These are phyloP conservation scores for Catocala sponsa DNA, from an alignment of 2,888 invertebrate genomes.

Conservation along the genomic window DNA sequence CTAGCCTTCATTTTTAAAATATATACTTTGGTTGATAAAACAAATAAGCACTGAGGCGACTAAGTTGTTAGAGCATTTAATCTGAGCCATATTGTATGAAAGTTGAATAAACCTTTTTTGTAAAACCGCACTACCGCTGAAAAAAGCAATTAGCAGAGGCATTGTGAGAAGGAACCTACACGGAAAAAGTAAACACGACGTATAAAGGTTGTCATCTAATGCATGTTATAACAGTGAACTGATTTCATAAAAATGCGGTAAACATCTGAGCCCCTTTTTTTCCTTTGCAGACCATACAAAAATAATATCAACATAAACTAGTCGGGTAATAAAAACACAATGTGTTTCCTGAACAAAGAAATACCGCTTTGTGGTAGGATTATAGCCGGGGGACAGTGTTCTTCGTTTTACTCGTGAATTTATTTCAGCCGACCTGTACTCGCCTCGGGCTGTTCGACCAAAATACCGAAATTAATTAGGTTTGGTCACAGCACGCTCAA, in stretches of 20 bases:
- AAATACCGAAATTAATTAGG: constrained; percentile 35
- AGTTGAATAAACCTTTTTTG: no score
- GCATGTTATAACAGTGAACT: constrained; percentile 1
- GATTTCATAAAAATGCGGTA: neutral
- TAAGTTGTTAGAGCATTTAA: no score
- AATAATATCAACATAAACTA: constrained; percentile 1
- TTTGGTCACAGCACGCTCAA: constrained; percentile 16
- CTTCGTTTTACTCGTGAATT: neutral
- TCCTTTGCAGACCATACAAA: neutral
- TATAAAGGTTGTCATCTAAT: constrained; percentile 1
- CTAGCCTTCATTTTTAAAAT: no score
- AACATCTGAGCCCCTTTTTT: neutral
- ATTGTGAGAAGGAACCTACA: no score
- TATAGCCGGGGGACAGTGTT: constrained; percentile 7
- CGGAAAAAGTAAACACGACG: neutral
- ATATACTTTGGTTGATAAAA: no score
- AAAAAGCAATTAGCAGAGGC: no score
- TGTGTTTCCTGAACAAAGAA: constrained; percentile 4
- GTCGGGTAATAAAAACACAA: neutral
- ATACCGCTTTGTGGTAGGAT: neutral
- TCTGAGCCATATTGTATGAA: neutral
- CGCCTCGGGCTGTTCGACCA: constrained; percentile 23
- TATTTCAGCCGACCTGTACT: constrained; percentile 17
- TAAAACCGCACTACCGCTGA: no score
- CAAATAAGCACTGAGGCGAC: no score